A percentile compares a stretch with the other conserved stretches of the same genome.
Evolutionary conservation across 2,888 invertebrate genomes (phyloP).

Genomic region (Drosophila helvetica): DNA sequence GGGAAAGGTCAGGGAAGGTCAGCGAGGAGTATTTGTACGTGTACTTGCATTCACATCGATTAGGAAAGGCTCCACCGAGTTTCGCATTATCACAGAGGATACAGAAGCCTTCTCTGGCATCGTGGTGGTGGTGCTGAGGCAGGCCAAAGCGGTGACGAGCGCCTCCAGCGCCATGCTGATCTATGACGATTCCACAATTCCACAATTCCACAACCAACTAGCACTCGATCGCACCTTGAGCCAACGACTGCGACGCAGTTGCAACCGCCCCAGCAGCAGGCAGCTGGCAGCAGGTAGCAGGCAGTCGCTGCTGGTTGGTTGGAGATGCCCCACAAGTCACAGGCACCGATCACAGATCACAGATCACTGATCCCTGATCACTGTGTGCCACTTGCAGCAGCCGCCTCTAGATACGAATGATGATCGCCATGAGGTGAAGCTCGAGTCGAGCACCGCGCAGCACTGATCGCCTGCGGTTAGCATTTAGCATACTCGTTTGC

Average conservation of each 20-base stretch:
- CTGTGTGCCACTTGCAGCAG: too few species aligned
- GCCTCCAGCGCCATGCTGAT: constrained; percentile 60
- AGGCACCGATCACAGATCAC: constrained; percentile 3
- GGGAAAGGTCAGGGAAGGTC: background rate
- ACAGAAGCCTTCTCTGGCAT: constrained; percentile 5
- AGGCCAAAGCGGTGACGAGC: constrained; percentile 67
- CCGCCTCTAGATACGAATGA: too few species aligned
- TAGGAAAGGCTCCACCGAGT: constrained; percentile 52
- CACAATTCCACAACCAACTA: constrained; percentile 3
- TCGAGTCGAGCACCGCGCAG: background rate
- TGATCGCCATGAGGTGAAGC: too few species aligned
- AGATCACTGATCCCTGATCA: background rate
- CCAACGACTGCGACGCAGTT: constrained; percentile 26
- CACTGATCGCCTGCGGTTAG: background rate
- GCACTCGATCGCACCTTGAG: constrained; percentile 28
- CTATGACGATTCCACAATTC: constrained; percentile 2
- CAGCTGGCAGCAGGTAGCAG: constrained; percentile 6
- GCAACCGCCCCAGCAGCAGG: constrained; percentile 12
- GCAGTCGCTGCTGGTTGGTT: constrained; percentile 14
- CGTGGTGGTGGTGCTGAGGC: constrained; percentile 60
- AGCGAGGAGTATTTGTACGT: too few species aligned
- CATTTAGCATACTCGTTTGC: constrained; percentile 3
- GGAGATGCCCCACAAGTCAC: constrained; percentile 18
- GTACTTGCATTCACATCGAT: constrained; percentile 56
- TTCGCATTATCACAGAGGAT: constrained; percentile 48